Evolutionary conservation across 2,797 vertebrate genomes (phyloP), one percentile per base, ranked within the genome.

Genomic region (Rhyacichthys aspro): DNA sequence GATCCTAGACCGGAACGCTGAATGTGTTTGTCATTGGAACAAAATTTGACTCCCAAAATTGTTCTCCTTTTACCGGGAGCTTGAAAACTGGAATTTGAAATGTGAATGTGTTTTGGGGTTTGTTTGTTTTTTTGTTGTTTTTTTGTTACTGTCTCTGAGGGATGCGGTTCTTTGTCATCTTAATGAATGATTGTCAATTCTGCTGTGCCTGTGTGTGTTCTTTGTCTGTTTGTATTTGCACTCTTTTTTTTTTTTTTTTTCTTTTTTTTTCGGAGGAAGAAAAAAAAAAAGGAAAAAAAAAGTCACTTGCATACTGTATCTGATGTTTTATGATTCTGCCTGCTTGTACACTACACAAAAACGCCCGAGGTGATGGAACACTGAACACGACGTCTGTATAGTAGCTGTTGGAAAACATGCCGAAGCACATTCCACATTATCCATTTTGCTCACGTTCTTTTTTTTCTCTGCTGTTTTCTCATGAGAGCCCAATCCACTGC

Each of bases 151-250:
- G 71, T 81, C 68, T 79, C 72, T 3, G 63, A 79, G 78, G 23
- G 82, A 75, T 70, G 70, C 69, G 61, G 63, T 76, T 82, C 63
- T 43, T 63, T 86, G 85, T 89, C 85, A 87, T 85, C 79, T 78
- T 71, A 81, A 77, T 81, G 86, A 88, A 88, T 77, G 86, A 89
- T 87, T 87, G 84, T 89, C 81, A 59, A 79, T 82, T 89, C 86
- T 89, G 86, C 84, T 54, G 86, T 89, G 86, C 86, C 86, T 88
- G 86, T 90, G 81, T 81, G 86, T 82, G 85, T 88, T 86, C 70
- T 81, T 81, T 1, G 79, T 91, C 83, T 74, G 74, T 88, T 79
- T 85, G 87, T 90, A 88, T 87, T 83, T 89, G 88, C 87, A 89
- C 86, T 90, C 85, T 82, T 72, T 81, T 75, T 76, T 84, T 85